phyloP scores from a whole-genome alignment of 1,140 invertebrate species.

The Drosophila lacteicornis region DNA sequence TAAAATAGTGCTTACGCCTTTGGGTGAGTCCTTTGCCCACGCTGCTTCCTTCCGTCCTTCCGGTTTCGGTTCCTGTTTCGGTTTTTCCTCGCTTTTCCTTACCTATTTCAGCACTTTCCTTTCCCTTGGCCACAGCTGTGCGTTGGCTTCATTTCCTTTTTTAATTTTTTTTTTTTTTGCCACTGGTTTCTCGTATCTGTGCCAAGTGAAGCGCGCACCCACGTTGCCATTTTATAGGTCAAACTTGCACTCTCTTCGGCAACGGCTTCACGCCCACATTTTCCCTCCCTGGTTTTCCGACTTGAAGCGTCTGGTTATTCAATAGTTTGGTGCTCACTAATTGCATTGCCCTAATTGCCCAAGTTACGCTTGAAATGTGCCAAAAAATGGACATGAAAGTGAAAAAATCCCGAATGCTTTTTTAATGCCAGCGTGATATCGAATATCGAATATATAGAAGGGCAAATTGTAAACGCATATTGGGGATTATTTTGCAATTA shows the following conservation, averaged over 20 bases:
- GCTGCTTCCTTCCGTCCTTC: constrained; percentile 28
- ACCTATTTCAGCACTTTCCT: constrained; percentile 10
- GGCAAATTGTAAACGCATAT: constrained; percentile 20
- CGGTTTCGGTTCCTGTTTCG: constrained; percentile 24
- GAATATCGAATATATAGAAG: constrained; percentile 9
- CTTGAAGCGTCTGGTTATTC: constrained; percentile 61
- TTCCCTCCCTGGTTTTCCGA: background rate
- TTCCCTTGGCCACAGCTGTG: constrained; percentile 32
- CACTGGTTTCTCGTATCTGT: constrained; percentile 34
- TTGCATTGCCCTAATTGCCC: constrained; percentile 77
- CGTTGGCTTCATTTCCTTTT: constrained; percentile 39
- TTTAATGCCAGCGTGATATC: constrained; percentile 24
- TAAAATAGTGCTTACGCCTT: constrained; percentile 37
- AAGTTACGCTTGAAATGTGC: constrained; percentile 73
- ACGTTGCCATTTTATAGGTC: constrained; percentile 50
- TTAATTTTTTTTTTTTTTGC: constrained; percentile 4
- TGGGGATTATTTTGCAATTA: constrained; percentile 29
- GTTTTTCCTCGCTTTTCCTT: background rate
- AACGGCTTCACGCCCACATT: constrained; percentile 13
- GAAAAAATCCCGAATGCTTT: constrained; percentile 33
- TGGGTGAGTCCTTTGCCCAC: constrained; percentile 2
- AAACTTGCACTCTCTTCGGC: constrained; percentile 49
- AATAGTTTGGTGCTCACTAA: constrained; percentile 71
- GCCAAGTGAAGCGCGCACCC: constrained; percentile 48
- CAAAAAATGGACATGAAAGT: constrained; percentile 56